Conservation (phyloP, 1,140 invertebrate species). For the Plectrocnemia conspersa region DNA sequence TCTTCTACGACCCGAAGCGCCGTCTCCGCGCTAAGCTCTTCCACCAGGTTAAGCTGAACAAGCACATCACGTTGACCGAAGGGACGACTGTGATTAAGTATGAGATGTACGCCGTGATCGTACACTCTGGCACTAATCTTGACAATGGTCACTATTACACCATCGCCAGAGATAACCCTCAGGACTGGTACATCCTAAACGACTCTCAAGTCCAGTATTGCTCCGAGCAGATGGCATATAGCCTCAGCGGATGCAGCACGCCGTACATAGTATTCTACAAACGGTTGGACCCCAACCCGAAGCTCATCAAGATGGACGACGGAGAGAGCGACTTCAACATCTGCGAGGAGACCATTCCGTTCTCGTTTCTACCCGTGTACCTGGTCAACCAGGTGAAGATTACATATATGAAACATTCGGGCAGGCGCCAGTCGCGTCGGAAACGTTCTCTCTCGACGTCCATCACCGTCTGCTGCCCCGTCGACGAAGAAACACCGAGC, state of each 20-base stretch:
- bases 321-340: background rate
- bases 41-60: conserved; percentile 61
- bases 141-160: conserved; percentile 86
- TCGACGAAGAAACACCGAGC: too few relatives aligned
- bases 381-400: conserved; percentile 3
- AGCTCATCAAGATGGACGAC: background rate
- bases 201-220: conserved; percentile 65
- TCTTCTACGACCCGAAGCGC: conserved; percentile 68
- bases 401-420: background rate
- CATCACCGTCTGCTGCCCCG: too few relatives aligned
- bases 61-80: conserved; percentile 52
- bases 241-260: conserved; percentile 66
- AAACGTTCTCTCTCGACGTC: too few relatives aligned
- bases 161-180: conserved; percentile 62
- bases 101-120: conserved; percentile 72
- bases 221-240: conserved; percentile 59
- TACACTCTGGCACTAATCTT: conserved; percentile 75
- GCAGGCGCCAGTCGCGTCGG: too few relatives aligned
- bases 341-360: background rate
- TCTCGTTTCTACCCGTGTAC: conserved; percentile 8
- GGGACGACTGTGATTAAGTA: conserved; percentile 54
- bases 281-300: conserved; percentile 35
- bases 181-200: conserved; percentile 77
- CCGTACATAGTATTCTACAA: conserved; percentile 79
- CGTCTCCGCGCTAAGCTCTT: conserved; percentile 70